Evolutionary conservation across 2,797 vertebrate genomes (phyloP).

Genomic region (Serranus cabrilla): DNA sequence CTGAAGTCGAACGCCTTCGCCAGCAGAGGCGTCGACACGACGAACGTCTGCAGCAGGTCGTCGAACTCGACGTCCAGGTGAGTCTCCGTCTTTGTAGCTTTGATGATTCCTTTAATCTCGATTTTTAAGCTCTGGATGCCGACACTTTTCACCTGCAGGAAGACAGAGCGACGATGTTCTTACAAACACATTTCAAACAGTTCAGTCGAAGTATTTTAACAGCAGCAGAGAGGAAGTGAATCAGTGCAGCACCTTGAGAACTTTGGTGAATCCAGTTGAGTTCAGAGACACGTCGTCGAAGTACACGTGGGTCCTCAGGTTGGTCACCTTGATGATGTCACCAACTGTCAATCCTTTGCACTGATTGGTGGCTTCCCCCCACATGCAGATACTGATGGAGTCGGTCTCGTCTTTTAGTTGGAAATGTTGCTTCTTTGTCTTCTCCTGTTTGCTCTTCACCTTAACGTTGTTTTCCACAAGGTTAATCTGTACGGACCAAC

Average conservation of each 20-base stretch:
- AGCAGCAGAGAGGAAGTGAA: too few species aligned
- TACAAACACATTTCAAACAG: too few species aligned
- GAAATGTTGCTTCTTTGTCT: background rate
- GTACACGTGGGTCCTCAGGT: background rate
- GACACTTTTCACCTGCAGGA: constrained; percentile 10
- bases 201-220: too few species aligned
- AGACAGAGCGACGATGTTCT: background rate
- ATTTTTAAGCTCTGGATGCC: background rate
- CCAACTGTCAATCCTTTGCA: background rate
- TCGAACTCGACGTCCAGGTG: background rate
- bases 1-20: background rate
- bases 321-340: constrained; percentile 10
- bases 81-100: background rate
- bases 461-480: rapidly evolving
- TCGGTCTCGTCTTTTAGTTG: background rate
- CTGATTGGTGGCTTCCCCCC: background rate
- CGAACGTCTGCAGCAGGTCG: rapidly evolving
- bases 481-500: constrained; percentile 4
- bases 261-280: background rate
- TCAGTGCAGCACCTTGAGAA: constrained; percentile 24
- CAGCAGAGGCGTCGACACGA: constrained; percentile 5
- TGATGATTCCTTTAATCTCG: background rate
- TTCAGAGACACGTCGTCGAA: background rate
- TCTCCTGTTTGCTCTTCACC: rapidly evolving
- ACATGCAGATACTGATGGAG: constrained; percentile 13